Conservation (phyloP, 2,797 vertebrate genomes). For the Alosa sapidissima region DNA sequence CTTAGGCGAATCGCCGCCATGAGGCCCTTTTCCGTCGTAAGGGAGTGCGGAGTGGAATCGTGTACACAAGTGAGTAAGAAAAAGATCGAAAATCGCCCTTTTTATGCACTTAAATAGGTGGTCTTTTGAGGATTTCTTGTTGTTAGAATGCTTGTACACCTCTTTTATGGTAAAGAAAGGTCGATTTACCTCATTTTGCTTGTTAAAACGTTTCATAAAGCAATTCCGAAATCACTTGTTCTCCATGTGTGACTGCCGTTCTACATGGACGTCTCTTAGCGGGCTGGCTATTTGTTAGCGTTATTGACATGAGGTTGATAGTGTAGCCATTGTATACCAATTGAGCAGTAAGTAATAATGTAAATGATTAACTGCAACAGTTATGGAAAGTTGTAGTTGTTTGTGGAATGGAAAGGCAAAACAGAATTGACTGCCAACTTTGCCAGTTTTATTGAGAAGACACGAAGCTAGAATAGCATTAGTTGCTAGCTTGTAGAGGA, state of each 20-base stretch:
- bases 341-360: too few species aligned
- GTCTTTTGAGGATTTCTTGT: fast-evolving
- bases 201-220: not conserved
- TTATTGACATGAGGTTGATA: not conserved
- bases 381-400: not conserved
- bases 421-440: not conserved
- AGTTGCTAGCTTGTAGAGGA: not conserved
- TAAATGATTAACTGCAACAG: too few species aligned
- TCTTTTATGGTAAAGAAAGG: too few species aligned
- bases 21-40: conserved; percentile 76
- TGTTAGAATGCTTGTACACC: not conserved
- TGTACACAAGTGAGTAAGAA: conserved; percentile 69
- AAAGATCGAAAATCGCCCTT: conserved; percentile 10
- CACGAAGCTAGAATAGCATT: not conserved
- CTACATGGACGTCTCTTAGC: not conserved
- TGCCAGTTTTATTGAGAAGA: not conserved
- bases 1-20: conserved; percentile 58
- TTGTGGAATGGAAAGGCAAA: not conserved
- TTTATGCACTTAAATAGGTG: fast-evolving
- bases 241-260: not conserved
- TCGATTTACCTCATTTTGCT: not conserved
- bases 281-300: not conserved
- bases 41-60: conserved; percentile 62
- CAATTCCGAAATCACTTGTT: not conserved
- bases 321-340: not conserved